Evolutionary conservation across 2,113 vertebrate species (phyloP).

Genomic region (Megaleporinus macrocephalus): DNA sequence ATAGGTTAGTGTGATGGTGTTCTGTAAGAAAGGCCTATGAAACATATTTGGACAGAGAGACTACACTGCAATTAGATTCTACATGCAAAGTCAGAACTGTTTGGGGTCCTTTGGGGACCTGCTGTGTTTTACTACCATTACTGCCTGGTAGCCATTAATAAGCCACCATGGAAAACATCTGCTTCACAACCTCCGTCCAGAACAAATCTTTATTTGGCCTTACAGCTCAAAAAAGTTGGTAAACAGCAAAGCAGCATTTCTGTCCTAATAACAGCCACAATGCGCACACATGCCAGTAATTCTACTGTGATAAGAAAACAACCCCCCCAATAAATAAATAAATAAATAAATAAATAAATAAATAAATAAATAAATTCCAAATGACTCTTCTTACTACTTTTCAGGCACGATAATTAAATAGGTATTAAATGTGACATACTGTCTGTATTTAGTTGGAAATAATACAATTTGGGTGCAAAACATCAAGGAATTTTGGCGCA

Average conservation of each 20-base stretch:
- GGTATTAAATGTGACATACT: too few relatives aligned
- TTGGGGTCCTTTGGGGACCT: not conserved
- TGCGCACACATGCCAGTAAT: not conserved
- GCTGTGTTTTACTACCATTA: not conserved
- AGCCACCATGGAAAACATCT: not conserved
- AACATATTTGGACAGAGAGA: not conserved
- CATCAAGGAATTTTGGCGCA: too few relatives aligned
- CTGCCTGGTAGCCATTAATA: not conserved
- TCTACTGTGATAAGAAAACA: not conserved
- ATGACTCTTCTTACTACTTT: too few relatives aligned
- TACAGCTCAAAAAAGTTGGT: not conserved
- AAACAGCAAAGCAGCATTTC: not conserved
- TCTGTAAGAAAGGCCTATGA: too few relatives aligned
- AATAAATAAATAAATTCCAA: too few relatives aligned
- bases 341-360: too few relatives aligned
- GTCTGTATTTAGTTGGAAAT: too few relatives aligned
- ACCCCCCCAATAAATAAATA: not conserved
- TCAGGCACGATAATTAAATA: too few relatives aligned
- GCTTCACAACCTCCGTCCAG: not conserved
- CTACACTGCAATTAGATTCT: not conserved
- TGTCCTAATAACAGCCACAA: not conserved
- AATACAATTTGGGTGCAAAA: too few relatives aligned
- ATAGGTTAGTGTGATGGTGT: not conserved
- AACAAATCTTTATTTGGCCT: not conserved
- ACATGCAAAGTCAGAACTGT: not conserved